phyloP scores from a whole-genome alignment of 2,888 invertebrate species.

The Elegia similella region DNA sequence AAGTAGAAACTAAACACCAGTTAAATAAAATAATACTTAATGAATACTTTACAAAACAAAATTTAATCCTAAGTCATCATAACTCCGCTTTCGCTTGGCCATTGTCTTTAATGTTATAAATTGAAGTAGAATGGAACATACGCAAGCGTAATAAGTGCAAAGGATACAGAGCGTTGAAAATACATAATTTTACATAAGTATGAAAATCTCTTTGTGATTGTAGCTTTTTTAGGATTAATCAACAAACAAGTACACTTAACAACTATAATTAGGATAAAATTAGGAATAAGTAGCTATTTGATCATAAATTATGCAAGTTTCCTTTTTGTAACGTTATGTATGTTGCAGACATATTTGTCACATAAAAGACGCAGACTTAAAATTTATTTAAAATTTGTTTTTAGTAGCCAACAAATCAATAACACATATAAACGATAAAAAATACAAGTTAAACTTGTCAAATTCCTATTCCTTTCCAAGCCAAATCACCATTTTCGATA shows the following conservation, averaged over 20 bases:
- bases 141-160: too few species aligned
- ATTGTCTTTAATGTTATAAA: too few species aligned
- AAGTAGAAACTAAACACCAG: too few species aligned
- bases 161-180: too few species aligned
- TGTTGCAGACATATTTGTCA: neutral
- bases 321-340: neutral
- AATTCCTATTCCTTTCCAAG: neutral
- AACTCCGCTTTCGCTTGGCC: too few species aligned
- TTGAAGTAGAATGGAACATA: too few species aligned
- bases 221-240: neutral
- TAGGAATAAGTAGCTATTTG: neutral
- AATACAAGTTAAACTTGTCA: neutral
- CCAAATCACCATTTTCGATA: too few species aligned
- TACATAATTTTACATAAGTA: too few species aligned
- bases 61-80: too few species aligned
- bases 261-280: neutral
- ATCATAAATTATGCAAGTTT: neutral
- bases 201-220: too few species aligned
- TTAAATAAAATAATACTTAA: too few species aligned
- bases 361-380: neutral
- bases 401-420: neutral
- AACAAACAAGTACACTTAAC: neutral
- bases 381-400: neutral
- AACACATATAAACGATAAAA: neutral
- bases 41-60: too few species aligned